These are phyloP conservation scores for Priocnemis perturbator DNA, from an alignment of 2,888 invertebrate species.

Conservation along the genomic window DNA sequence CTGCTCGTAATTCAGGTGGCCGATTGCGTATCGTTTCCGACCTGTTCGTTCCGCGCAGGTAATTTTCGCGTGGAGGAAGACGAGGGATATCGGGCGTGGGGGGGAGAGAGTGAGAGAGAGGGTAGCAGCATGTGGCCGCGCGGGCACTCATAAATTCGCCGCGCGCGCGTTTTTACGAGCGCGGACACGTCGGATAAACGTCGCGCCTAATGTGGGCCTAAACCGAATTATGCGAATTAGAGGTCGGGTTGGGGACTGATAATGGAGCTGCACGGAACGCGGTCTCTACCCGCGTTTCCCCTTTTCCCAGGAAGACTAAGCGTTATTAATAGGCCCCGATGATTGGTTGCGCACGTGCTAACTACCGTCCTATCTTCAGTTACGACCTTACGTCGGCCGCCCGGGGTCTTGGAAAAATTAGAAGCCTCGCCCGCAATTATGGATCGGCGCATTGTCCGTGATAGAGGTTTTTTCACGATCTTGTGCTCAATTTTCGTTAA, in stretches of 20 bases:
- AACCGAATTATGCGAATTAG: conserved; percentile 56
- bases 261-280: conserved; percentile 33
- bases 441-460: no score
- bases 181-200: conserved; percentile 47
- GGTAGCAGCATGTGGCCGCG: conserved; percentile 29
- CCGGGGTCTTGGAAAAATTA: no score
- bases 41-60: conserved; percentile 9
- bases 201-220: conserved; percentile 49
- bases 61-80: conserved; percentile 37
- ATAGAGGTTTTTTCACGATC: no score
- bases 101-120: not conserved
- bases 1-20: conserved; percentile 8
- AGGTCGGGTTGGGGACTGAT: conserved; percentile 38
- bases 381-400: no score
- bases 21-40: not conserved
- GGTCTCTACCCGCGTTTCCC: conserved; percentile 21
- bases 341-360: no score
- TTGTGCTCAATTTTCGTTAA: no score
- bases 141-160: conserved; percentile 45
- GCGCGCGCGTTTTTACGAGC: conserved; percentile 50
- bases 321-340: conserved; percentile 22
- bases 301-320: conserved; percentile 41
- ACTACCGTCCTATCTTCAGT: no score
- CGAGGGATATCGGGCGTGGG: not conserved
- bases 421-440: no score